Conservation (phyloP, 2,113 vertebrate genomes). For the Merops nubicus region DNA sequence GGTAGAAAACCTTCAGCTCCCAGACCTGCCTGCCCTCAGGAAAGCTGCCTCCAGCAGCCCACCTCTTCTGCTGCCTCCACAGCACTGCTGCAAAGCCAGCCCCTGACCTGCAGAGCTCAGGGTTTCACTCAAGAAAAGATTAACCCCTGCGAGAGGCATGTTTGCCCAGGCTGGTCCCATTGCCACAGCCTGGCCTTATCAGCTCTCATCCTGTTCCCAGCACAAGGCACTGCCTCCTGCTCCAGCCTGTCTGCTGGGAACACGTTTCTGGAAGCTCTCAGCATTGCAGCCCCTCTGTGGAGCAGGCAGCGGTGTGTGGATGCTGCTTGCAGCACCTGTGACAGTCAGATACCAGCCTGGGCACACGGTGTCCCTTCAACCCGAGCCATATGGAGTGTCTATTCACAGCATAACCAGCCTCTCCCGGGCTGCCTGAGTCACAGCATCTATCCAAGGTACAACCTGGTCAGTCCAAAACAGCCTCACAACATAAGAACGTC, state of each 20-base stretch:
- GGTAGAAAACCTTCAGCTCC: neutral
- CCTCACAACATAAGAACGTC: neutral
- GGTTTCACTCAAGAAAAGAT: neutral
- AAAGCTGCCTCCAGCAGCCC: neutral
- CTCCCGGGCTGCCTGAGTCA: neutral
- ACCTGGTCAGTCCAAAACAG: neutral
- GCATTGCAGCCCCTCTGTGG: neutral
- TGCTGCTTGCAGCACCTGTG: neutral
- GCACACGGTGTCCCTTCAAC: neutral
- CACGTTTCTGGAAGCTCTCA: rapidly evolving
- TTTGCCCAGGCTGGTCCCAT: neutral
- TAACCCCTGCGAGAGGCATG: neutral
- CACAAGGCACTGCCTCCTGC: neutral
- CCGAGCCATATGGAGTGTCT: neutral
- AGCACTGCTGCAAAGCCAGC: neutral
- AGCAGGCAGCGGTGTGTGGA: neutral
- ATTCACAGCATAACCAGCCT: neutral
- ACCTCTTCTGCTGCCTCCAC: neutral
- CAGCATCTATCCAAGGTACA: neutral
- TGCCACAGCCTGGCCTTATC: neutral
- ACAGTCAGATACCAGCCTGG: neutral
- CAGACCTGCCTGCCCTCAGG: neutral
- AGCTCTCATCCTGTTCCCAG: rapidly evolving
- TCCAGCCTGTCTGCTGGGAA: neutral
- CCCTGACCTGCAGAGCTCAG: neutral